Evolutionary conservation across 2,113 vertebrate species (phyloP).

Genomic region (Anthoscopus minutus): DNA sequence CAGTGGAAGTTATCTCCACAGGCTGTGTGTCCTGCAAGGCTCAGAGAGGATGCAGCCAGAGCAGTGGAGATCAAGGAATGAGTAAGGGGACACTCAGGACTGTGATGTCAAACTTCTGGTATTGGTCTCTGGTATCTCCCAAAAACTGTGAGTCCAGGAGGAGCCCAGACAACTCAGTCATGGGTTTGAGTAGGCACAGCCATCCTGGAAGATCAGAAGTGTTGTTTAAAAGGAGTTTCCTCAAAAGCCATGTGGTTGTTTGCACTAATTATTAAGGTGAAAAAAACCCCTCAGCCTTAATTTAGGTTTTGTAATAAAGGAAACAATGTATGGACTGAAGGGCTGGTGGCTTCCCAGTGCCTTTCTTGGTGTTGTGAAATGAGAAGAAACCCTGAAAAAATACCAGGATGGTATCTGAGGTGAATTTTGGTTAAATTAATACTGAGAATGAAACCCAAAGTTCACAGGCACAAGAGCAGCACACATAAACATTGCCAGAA

Average conservation of each 20-base stretch:
- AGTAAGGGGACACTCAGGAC: neutral
- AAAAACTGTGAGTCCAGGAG: neutral
- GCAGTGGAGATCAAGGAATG: neutral
- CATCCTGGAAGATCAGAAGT: neutral
- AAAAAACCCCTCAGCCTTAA: neutral
- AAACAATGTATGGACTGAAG: neutral
- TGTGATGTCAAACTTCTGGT: neutral
- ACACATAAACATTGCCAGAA: neutral
- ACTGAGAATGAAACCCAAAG: neutral
- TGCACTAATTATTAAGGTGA: neutral
- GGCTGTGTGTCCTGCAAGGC: neutral
- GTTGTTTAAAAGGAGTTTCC: neutral
- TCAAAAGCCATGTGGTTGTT: neutral
- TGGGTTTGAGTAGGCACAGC: neutral
- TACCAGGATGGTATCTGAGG: neutral
- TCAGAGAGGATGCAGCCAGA: neutral
- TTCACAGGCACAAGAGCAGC: neutral
- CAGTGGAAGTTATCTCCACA: neutral
- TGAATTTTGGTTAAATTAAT: neutral
- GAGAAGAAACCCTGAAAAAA: neutral
- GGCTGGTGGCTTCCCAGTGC: neutral
- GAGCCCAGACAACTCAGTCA: neutral
- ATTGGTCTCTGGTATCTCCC: neutral
- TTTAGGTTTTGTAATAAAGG: neutral
- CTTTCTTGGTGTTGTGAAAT: neutral